Percentiles rank a stretch among this genome's conserved stretches.
Evolutionary conservation across 64 coral and sea anemone genomes (phyloP).

Genomic region (Astreopora myriophthalma): DNA sequence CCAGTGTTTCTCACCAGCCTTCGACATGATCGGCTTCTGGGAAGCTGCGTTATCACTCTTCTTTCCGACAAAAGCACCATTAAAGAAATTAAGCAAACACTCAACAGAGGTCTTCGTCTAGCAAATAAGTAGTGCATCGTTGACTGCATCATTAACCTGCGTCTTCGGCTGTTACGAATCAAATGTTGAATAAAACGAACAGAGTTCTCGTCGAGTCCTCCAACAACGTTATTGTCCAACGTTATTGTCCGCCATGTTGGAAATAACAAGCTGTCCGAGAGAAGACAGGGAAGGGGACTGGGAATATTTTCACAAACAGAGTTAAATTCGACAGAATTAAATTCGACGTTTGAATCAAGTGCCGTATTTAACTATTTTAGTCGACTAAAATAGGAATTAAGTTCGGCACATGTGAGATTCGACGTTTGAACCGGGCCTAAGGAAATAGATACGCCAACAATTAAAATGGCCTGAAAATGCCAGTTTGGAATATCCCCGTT

Average conservation of each 20-base stretch:
- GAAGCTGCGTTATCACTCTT: too few relatives aligned
- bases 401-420: slow-evolving; percentile 21
- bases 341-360: too few relatives aligned
- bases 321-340: not conserved
- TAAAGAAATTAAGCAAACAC: not conserved
- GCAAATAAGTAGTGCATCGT: not conserved
- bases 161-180: not conserved
- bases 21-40: too few relatives aligned
- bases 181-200: not conserved
- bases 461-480: too few relatives aligned
- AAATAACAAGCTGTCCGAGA: too few relatives aligned
- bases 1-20: too few relatives aligned
- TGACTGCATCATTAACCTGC: not conserved
- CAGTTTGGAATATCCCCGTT: too few relatives aligned
- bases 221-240: not conserved
- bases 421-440: slow-evolving; percentile 21
- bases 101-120: slow-evolving; percentile 15
- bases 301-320: not conserved
- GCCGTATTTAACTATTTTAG: too few relatives aligned
- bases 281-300: too few relatives aligned
- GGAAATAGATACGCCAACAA: too few relatives aligned
- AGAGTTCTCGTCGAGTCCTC: not conserved
- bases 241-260: too few relatives aligned
- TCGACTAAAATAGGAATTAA: not conserved
- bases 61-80: not conserved